Evolutionary conservation across 2,888 invertebrate genomes (phyloP), one percentile per base, ranked within the genome.

Genomic region (Sphaerophoria taeniata): DNA sequence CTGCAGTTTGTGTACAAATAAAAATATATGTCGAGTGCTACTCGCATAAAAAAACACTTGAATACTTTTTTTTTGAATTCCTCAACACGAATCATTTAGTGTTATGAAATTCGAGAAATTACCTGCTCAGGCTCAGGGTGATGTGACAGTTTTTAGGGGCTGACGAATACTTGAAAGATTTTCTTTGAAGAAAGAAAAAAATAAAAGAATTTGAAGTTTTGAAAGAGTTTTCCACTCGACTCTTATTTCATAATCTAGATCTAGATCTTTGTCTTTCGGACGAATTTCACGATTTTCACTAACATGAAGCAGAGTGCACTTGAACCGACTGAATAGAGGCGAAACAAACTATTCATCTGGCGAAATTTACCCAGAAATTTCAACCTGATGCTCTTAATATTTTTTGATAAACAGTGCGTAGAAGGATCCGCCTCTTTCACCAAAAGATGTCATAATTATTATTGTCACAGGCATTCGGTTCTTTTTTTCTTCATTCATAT

Each of bases 371-470:
- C 67, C 24, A 4, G 3, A 34, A 6, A 16, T 33, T 14, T 33
- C 65, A 78, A 78, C 70, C 70, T 74, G 78, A 78, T 70, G 70
- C 70, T 74, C 69, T 24, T 24, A 2, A 24, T 45, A 78, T 81
- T 71, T 74, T 45, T 70, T 14, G 53, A 24, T 24, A 31, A 11
- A 4, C 51, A 39, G 53, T 60, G 65, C 71, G 55, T 55, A 12
- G 53, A 65, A 58, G 65, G 78, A 84, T 76, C 74, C 70, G 53
- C 47, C 67, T 60, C 55, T 78, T 71, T 71, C 12, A 47, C 51
- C 55, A 51, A 79, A 67, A 65, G 12, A 76, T 80, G 84, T 84
- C 84, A 84, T 84, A 84, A 84, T 80, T 67, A 84, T 80, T 67
- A 53, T 67, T 84, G 75, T 76, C 84, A 72, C 71, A 75, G 71